Conservation (phyloP, 1,140 invertebrate species). For the Odontomachus brunneus region DNA sequence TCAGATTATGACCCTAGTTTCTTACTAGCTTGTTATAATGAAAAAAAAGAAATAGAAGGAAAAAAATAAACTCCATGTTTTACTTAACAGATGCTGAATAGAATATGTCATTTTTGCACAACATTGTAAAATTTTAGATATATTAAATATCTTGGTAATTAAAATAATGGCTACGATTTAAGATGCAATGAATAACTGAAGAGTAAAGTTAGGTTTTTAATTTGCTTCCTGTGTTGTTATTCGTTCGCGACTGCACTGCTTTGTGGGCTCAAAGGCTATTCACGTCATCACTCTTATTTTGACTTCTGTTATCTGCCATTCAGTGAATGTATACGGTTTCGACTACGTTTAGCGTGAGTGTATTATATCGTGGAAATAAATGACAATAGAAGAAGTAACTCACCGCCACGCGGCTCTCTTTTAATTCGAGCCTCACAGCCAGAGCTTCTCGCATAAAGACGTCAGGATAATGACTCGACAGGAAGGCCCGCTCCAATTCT, state of each 20-base stretch:
- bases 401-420: conserved; percentile 99
- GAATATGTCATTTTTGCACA: not conserved
- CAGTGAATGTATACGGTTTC: not conserved
- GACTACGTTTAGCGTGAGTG: not conserved
- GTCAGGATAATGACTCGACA: conserved; percentile 98
- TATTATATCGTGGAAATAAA: not conserved
- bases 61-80: not conserved
- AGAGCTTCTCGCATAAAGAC: conserved; percentile 99
- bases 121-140: not conserved
- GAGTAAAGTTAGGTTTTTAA: not conserved
- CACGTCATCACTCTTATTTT: not conserved
- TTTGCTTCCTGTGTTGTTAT: not conserved
- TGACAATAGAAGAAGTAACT: conserved; percentile 83
- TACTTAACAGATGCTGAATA: not conserved
- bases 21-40: too few species aligned
- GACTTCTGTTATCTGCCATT: not conserved
- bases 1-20: too few species aligned
- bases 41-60: not conserved
- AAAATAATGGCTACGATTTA: not conserved
- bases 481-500: conserved; percentile 98
- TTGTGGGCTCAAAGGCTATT: not conserved
- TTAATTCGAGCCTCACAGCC: conserved; percentile 97
- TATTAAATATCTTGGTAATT: not conserved
- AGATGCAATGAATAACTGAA: not conserved
- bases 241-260: not conserved